Base-by-base conservation (phyloP, 2,797 vertebrate species). In the Gadopsis marmoratus region DNA sequence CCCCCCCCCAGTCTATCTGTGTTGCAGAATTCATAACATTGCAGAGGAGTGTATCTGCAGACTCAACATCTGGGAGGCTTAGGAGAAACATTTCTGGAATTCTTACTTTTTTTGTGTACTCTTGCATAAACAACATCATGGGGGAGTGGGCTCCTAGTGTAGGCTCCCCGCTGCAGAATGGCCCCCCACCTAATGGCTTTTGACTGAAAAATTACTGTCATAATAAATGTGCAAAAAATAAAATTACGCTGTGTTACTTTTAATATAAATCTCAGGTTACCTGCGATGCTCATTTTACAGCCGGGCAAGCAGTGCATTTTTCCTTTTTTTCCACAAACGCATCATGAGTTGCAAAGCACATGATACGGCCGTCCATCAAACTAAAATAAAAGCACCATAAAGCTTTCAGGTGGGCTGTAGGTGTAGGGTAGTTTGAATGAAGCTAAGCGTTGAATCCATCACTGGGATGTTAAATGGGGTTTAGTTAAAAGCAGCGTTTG, bases 51-150 rank as follows among this genome's bases (percentile, higher is more conserved):
- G 14, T 45, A 3, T 59, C 39, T 26, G 67, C 56, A 63, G 60
- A 21, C 59, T 21, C n/a, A 12, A n/a, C 7, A 2, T 56, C 48
- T 80, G 77, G 67, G 69, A 60, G 50, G 12, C 51, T 75, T n/a
- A 12, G 55, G 64, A 77, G 73, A 72, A 62, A 50, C 63, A 74
- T 83, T 65, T 86, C 74, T 76, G 70, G 21, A 81, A 61, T 72
- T 75, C 83, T 79, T 83, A 47, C 74, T 78, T n/a, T n/a, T n/a
- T n/a, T n/a, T n/a, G n/a, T n/a, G n/a, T 51, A 56, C 74, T 82
- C 66, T 73, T 77, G 76, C 74, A 84, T 84, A 74, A 86, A 88
- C 83, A 78, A 50, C 74, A 87, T 86, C 83, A 84, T 51, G 80
- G 73, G 45, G 72, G 59, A 78, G 66, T 72, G 70, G 74, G 56